Evolutionary conservation across 2,888 invertebrate species (phyloP), one percentile per base, ranked within the genome.

Genomic region (Lasioglossum villosulum): DNA sequence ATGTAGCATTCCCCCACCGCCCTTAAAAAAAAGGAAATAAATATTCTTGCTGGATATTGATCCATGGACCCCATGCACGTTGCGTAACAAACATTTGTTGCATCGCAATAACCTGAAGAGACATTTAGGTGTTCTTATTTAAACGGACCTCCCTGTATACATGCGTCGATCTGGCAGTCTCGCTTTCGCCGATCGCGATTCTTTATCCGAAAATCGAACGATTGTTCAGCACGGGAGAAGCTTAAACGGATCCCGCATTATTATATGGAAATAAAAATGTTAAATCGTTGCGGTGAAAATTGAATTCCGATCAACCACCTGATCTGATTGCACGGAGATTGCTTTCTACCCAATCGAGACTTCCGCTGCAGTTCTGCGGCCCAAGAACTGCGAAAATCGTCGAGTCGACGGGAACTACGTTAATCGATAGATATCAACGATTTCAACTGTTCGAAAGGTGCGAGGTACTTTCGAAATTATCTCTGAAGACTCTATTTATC

Each of bases 271-370:
- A 71, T 63, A 82, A 82, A 80, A 82, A 79, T 79, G 74, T 34
- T 75, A 75, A 82, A 80, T 80, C 80, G 42, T 56, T 70, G 45
- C 34, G 23, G 30, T 34, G 73, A 48, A 48, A 82, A 80, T 82
- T 56, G 70, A 70, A 71, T 80, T 68, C 75, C 70, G 74, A 80
- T 45, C 59, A 80, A 59, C 42, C 82, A 75, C 75, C 82, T 83
- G 81, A 81, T 81, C 80, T 75, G 80, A 82, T 82, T 76, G 72
- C 39, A 16, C 42, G 56, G 75, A 68, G 83, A 83, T 83, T 83
- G 83, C 75, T 56, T 83, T 52, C 63, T 34, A 72, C 56, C 71
- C 39, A 42, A 83, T 37, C 52, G 52, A 73, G 63, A 75, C 59
- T 63, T 63, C 59, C 59, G 59, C 5, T 63, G 59, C 30, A 63